A percentile compares a stretch with the other conserved stretches of the same genome.
Conservation (phyloP, 2,888 invertebrate genomes). For the Strigamia transsilvanica region DNA sequence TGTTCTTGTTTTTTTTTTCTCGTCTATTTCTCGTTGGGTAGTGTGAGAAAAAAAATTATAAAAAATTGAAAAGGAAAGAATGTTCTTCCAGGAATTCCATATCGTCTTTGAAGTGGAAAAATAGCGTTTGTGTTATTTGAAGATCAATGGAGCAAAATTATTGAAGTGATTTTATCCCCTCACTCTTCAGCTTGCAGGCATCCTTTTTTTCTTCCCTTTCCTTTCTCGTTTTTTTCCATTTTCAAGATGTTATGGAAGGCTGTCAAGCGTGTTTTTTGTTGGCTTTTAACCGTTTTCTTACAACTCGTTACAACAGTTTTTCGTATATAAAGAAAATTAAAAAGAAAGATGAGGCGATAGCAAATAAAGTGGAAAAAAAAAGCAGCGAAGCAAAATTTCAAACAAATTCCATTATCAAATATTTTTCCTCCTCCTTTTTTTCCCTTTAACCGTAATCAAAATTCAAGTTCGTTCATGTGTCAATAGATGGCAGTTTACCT, state of each 20-base stretch:
- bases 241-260: conserved; percentile 28
- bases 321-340: neutral
- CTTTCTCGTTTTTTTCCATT: neutral
- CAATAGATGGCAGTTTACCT: conserved; percentile 41
- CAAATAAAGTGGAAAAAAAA: conserved; percentile 23
- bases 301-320: conserved; percentile 33
- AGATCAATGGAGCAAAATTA: conserved; percentile 42
- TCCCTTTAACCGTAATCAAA: conserved; percentile 9
- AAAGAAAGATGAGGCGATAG: conserved; percentile 43
- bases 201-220: neutral
- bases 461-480: neutral
- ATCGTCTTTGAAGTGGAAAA: conserved; percentile 34
- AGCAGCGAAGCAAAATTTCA: neutral
- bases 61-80: conserved; percentile 1
- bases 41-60: neutral
- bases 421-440: too few relatives aligned
- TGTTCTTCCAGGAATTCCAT: conserved; percentile 24
- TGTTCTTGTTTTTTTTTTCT: neutral
- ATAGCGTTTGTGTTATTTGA: conserved; percentile 44
- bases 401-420: conserved; percentile 1
- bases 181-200: neutral
- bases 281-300: neutral
- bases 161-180: conserved; percentile 11
- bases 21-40: too few relatives aligned
- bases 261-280: conserved; percentile 34